These are phyloP conservation scores for Apodemia duryi DNA, from an alignment of 2,888 invertebrate genomes.

Conservation along the genomic window DNA sequence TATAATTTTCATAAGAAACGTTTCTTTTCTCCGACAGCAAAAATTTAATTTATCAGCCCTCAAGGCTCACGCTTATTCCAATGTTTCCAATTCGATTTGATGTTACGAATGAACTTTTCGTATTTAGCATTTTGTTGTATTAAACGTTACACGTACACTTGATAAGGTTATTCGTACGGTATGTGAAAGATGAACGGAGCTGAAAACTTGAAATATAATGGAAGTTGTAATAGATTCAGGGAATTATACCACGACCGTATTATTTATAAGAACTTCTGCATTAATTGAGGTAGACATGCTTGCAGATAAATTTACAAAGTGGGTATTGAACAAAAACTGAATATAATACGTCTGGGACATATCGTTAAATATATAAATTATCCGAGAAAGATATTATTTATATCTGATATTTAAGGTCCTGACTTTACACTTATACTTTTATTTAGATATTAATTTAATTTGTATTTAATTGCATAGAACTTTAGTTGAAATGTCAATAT, in stretches of 20 bases:
- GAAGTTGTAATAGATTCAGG: constrained; percentile 38
- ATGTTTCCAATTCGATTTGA: constrained; percentile 61
- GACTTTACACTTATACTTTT: too few relatives aligned
- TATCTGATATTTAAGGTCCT: too few relatives aligned
- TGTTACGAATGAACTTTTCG: constrained; percentile 58
- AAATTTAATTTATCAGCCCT: constrained; percentile 73
- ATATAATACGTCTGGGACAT: not conserved
- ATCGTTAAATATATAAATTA: too few relatives aligned
- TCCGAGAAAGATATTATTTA: too few relatives aligned
- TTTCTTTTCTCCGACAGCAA: constrained; percentile 53
- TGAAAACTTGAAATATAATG: constrained; percentile 35
- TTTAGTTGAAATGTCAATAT: too few relatives aligned
- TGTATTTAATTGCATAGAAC: too few relatives aligned
- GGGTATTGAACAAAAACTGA: not conserved
- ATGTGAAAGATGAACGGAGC: constrained; percentile 31
- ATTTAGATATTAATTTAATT: too few relatives aligned
- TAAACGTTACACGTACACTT: constrained; percentile 25
- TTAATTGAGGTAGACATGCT: not conserved
- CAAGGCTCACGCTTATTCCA: constrained; percentile 54
- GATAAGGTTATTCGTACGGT: constrained; percentile 16
- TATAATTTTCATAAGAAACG: constrained; percentile 75
- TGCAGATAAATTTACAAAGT: not conserved
- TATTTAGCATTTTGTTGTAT: constrained; percentile 50
- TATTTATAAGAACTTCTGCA: constrained; percentile 21
- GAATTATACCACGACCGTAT: constrained; percentile 48